These are phyloP conservation scores for Cinclus mexicanus DNA, from an alignment of 2,113 vertebrate species.

Conservation along the genomic window DNA sequence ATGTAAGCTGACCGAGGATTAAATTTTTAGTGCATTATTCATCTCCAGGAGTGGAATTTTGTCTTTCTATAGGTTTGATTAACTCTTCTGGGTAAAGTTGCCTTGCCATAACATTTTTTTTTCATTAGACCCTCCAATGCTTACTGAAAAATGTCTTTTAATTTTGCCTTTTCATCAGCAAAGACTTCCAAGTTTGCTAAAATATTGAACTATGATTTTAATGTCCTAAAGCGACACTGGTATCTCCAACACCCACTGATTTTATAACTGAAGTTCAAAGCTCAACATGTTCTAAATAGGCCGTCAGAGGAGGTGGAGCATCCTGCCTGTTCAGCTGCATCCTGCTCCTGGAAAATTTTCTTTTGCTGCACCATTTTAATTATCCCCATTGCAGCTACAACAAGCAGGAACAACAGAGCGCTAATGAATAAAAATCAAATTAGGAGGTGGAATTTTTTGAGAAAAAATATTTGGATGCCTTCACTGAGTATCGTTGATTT, in stretches of 20 bases:
- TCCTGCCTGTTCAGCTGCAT: not conserved
- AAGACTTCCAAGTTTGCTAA: not conserved
- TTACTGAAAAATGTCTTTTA: not conserved
- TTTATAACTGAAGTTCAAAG: constrained; percentile 11
- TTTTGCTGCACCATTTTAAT: constrained; percentile 30
- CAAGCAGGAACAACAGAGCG: not conserved
- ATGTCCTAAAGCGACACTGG: not conserved
- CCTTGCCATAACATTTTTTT: not conserved
- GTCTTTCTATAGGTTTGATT: not conserved
- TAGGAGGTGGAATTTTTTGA: not conserved
- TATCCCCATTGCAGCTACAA: not conserved
- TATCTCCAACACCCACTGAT: not conserved
- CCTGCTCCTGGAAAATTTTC: not conserved
- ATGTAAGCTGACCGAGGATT: not conserved
- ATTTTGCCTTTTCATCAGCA: not conserved
- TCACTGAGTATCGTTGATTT: not conserved
- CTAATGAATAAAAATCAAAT: constrained; percentile 22
- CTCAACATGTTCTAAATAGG: not conserved
- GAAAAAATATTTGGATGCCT: not conserved
- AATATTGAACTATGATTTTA: not conserved
- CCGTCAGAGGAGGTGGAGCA: not conserved
- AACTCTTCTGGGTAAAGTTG: not conserved
- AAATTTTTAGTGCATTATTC: not conserved
- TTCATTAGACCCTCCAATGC: not conserved
- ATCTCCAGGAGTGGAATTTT: not conserved